phyloP scores from a whole-genome alignment of 2,888 invertebrate species.

The Pristionchus japonicus region DNA sequence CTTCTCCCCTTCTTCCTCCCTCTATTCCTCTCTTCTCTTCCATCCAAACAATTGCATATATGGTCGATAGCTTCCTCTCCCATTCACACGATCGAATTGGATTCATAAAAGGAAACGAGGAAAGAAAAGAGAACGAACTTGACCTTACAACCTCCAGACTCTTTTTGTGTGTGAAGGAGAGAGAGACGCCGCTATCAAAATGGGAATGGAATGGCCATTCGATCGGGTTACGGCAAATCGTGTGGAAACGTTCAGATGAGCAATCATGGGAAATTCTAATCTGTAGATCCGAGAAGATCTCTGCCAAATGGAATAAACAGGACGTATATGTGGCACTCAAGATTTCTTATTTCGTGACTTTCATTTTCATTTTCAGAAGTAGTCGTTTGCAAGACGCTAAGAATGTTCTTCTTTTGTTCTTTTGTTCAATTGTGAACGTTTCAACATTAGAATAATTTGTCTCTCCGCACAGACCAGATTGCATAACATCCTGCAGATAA shows the following conservation, averaged over 20 bases:
- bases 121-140: not conserved
- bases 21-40: not conserved
- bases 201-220: not conserved
- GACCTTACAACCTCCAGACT: slow-evolving; percentile 12
- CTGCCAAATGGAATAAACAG: no score
- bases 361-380: no score
- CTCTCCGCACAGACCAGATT: no score
- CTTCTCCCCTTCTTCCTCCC: not conserved
- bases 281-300: no score
- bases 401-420: no score
- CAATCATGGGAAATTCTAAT: not conserved
- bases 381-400: no score
- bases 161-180: slow-evolving; percentile 3
- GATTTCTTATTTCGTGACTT: no score
- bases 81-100: slow-evolving; percentile 29
- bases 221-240: not conserved
- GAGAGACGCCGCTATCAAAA: slow-evolving; percentile 6
- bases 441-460: no score
- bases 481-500: no score
- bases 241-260: not conserved
- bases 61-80: slow-evolving; percentile 28
- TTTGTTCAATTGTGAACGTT: no score
- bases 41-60: slow-evolving; percentile 33
- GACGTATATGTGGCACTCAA: no score
- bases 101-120: slow-evolving; percentile 18